phyloP scores from a whole-genome alignment of 2,113 vertebrate genomes.

The Dasyornis broadbenti region DNA sequence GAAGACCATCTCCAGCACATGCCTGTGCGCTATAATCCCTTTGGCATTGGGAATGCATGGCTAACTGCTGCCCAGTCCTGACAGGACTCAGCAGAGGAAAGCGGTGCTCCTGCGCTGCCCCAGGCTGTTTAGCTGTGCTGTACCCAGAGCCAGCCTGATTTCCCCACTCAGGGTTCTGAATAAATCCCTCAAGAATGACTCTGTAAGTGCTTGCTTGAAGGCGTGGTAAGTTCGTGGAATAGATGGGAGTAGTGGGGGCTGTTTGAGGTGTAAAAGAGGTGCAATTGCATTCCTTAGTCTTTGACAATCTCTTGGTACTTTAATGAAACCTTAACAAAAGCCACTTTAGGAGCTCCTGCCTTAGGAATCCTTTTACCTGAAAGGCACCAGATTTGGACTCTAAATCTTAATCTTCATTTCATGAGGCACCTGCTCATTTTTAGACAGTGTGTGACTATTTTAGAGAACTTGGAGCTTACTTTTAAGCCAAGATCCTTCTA shows the following conservation, averaged over 20 bases:
- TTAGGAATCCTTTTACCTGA: constrained; percentile 26
- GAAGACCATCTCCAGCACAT: background rate
- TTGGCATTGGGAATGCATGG: accelerated
- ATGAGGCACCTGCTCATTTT: background rate
- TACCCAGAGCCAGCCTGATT: background rate
- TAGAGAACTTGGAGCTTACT: background rate
- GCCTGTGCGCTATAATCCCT: background rate
- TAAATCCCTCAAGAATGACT: background rate
- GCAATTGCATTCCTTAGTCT: background rate
- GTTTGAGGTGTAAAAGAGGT: background rate
- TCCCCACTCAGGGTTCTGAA: background rate
- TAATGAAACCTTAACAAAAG: background rate
- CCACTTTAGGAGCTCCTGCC: background rate
- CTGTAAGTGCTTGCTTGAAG: background rate
- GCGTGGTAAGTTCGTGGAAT: background rate
- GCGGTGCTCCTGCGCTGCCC: background rate
- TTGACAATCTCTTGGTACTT: background rate
- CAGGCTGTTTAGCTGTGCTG: background rate
- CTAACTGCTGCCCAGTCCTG: background rate
- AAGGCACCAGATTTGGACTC: background rate
- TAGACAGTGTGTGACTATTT: background rate
- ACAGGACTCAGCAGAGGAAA: background rate
- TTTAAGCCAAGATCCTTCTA: constrained; percentile 29
- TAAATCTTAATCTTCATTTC: constrained; percentile 29
- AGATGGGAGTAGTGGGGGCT: background rate